phyloP scores from a whole-genome alignment of 2,113 vertebrate genomes.

The Riparia riparia region DNA sequence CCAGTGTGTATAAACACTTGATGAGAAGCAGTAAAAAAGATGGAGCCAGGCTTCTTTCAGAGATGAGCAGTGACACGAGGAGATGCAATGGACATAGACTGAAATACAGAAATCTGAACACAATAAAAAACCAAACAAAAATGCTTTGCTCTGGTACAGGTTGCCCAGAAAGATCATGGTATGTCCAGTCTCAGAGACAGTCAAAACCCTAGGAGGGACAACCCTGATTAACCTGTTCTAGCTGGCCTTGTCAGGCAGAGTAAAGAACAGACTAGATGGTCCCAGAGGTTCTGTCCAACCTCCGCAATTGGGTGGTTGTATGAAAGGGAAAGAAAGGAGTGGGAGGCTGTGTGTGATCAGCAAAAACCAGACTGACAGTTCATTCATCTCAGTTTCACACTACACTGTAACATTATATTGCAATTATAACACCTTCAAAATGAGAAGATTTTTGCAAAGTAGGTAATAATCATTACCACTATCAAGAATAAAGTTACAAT shows the following conservation, averaged over 20 bases:
- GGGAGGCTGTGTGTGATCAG: not conserved
- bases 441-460: not conserved
- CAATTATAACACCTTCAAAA: not conserved
- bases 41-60: not conserved
- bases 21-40: not conserved
- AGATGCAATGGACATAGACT: not conserved
- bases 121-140: not conserved
- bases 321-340: not conserved
- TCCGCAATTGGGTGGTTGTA: not conserved
- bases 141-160: not conserved
- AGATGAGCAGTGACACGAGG: not conserved
- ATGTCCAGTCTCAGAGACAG: not conserved
- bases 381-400: not conserved
- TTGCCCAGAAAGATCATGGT: not conserved
- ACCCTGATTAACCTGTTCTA: not conserved
- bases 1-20: not conserved
- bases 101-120: not conserved
- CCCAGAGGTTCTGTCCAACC: not conserved
- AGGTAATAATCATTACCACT: not conserved
- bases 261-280: not conserved
- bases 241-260: not conserved
- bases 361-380: not conserved
- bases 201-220: not conserved
- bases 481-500: not conserved
- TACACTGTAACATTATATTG: not conserved